These are phyloP conservation scores for Zoroaster sp. DNA, from an alignment of 53 echinoderm and acorn worm species.

Conservation along the genomic window DNA sequence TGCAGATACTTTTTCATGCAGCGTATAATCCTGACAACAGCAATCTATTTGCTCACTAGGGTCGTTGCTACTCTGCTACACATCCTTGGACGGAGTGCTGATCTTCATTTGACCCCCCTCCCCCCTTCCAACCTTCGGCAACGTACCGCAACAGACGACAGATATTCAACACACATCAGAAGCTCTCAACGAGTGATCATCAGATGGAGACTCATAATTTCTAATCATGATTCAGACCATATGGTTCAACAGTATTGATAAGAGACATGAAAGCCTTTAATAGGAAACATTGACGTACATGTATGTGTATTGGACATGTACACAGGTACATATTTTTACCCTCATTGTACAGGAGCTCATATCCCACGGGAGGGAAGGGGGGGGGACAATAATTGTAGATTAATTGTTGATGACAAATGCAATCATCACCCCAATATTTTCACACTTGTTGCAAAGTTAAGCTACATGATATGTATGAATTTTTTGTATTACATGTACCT, in stretches of 20 bases:
- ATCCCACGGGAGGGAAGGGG: no score
- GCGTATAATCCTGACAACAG: not conserved
- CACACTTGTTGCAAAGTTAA: no score
- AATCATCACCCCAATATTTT: no score
- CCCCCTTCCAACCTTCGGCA: no score
- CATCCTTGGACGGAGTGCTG: not conserved
- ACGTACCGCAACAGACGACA: not conserved
- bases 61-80: not conserved
- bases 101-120: no score
- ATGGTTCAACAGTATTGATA: no score
- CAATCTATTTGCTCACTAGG: not conserved
- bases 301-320: not conserved
- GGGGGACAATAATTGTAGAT: no score
- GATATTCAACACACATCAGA: not conserved
- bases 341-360: no score
- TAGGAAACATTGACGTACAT: not conserved
- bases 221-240: no score
- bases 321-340: not conserved
- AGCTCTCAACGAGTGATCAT: not conserved
- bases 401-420: no score
- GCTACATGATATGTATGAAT: no score
- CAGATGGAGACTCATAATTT: not conserved
- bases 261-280: not conserved
- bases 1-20: not conserved
- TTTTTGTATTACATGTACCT: no score